These are phyloP conservation scores for Oophaga pumilio DNA, from an alignment of 2,113 vertebrate species.

Conservation along the genomic window DNA sequence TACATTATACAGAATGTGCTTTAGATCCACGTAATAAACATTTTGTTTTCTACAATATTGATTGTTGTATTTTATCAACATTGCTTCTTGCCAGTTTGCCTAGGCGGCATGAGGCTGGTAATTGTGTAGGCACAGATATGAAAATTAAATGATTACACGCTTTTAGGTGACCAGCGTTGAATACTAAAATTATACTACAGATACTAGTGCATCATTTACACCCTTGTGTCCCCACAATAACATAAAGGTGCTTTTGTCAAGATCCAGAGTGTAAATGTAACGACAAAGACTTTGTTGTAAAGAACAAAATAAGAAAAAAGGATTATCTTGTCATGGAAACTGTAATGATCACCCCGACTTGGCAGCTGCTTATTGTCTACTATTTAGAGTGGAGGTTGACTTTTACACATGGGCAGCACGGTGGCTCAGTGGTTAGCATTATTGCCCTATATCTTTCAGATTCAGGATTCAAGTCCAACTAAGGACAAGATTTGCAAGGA, in stretches of 20 bases:
- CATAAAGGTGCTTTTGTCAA: background rate
- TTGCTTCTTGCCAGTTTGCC: background rate
- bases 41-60: slow-evolving; percentile 29
- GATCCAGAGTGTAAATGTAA: background rate
- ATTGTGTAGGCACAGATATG: slow-evolving; percentile 13
- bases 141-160: slow-evolving; percentile 4
- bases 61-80: slow-evolving; percentile 25
- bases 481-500: no score
- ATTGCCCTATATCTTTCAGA: no score
- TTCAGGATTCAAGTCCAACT: no score
- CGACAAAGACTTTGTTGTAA: background rate
- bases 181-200: background rate
- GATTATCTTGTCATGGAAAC: background rate
- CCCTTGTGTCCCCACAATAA: background rate
- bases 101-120: background rate
- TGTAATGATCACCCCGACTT: background rate
- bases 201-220: background rate
- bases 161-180: background rate
- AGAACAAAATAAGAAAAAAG: background rate
- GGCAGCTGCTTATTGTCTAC: background rate
- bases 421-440: no score
- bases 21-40: slow-evolving; percentile 32
- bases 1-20: slow-evolving; percentile 4
- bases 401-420: background rate
- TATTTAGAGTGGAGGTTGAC: background rate